These are phyloP conservation scores for Xiphias gladius DNA, from an alignment of 2,113 vertebrate species.

Conservation along the genomic window DNA sequence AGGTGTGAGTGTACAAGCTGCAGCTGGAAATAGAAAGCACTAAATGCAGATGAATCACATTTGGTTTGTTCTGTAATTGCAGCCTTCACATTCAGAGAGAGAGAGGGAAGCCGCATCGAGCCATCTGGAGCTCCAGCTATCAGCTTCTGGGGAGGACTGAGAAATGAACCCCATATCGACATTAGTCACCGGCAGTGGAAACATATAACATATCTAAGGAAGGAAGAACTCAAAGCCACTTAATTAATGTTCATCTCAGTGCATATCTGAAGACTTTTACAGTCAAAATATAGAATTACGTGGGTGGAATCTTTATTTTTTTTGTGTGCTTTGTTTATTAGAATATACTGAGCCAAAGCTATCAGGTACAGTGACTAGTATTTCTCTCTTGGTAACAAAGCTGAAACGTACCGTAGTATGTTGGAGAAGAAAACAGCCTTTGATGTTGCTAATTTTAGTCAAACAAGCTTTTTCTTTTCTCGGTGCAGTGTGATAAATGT, in stretches of 20 bases:
- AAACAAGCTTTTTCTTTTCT: neutral
- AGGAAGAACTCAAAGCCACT: neutral
- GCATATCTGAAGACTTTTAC: neutral
- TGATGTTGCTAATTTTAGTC: neutral
- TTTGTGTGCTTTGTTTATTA: neutral
- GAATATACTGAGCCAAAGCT: neutral
- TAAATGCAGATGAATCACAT: slow-evolving; percentile 44
- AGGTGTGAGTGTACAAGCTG: slow-evolving; percentile 49
- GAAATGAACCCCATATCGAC: slow-evolving; percentile 30
- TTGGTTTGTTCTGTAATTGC: slow-evolving; percentile 51
- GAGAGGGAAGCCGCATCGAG: neutral
- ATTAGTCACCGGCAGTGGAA: slow-evolving; percentile 30
- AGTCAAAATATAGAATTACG: neutral
- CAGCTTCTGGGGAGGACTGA: slow-evolving; percentile 3
- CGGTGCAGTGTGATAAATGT: neutral
- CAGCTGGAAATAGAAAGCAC: slow-evolving; percentile 67
- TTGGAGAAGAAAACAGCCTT: neutral
- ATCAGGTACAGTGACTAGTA: neutral
- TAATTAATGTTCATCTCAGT: neutral
- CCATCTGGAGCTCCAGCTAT: slow-evolving; percentile 55
- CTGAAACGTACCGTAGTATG: too few relatives aligned
- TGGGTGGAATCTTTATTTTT: neutral
- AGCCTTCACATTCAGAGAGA: slow-evolving; percentile 32
- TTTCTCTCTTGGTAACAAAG: too few relatives aligned
- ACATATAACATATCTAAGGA: slow-evolving; percentile 22